A percentile compares a stretch with the other conserved stretches of the same genome.
These are phyloP conservation scores for Nycticebus coucang DNA, from an alignment of 2,113 vertebrate genomes.

Conservation along the genomic window DNA sequence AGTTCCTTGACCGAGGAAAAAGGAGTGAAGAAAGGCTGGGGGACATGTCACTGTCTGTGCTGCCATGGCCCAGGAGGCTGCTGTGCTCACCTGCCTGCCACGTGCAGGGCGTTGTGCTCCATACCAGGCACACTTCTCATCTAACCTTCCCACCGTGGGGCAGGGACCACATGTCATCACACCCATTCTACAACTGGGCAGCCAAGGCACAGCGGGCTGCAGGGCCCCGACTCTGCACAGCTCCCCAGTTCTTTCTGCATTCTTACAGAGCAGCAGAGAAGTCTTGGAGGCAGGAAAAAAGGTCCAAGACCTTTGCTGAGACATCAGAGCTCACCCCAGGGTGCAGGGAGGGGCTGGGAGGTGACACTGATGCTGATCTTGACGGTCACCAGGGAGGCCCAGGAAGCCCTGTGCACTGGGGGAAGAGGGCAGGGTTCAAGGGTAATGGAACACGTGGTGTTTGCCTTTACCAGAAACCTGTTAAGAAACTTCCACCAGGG, in stretches of 20 bases:
- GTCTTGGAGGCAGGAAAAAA: background rate
- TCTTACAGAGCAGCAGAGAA: background rate
- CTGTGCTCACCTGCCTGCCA: background rate
- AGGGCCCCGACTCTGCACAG: accelerated
- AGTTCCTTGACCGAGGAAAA: background rate
- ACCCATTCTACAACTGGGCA: background rate
- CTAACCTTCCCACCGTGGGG: no score
- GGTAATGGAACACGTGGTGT: accelerated
- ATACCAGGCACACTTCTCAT: accelerated
- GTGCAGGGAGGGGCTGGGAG: background rate
- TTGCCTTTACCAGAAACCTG: background rate
- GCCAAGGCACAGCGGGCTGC: background rate
- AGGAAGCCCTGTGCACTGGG: no score
- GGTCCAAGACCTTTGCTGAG: background rate
- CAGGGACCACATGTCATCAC: background rate
- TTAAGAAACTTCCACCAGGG: background rate
- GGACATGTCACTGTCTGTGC: background rate
- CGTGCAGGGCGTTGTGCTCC: background rate
- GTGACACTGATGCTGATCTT: accelerated
- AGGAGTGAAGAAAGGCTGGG: background rate
- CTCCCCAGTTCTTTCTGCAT: no score
- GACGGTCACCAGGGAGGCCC: background rate
- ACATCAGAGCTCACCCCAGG: accelerated
- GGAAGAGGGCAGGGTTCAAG: background rate
- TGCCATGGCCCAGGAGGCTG: background rate